Evolutionary conservation across 2,888 invertebrate genomes (phyloP), one percentile per base, ranked within the genome.

Genomic region (Dryococelus australis): DNA sequence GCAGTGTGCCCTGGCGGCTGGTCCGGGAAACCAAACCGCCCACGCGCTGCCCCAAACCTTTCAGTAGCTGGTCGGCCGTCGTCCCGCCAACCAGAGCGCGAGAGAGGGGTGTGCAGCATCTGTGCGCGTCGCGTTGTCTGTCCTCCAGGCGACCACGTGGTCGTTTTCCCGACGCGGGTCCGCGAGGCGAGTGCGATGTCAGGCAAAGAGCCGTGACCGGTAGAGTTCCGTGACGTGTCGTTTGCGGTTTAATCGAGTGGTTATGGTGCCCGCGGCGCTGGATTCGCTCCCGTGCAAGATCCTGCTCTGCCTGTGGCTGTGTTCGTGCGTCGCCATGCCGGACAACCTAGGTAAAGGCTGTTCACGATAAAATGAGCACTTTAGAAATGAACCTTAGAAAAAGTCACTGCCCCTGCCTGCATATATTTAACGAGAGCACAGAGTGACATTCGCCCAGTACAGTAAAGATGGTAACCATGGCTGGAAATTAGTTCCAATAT

Each of bases 281-380:
- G 65, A 65, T 65, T 65, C 24, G 65, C 65, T 65, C 65, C 65
- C 65, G 65, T 65, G 65, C 65, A 65, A n/a, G 24, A n/a, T n/a
- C 65, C 65, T 65, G 65, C 65, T 65, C 24, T 24, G 65, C 65
- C 24, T n/a, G 65, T 65, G 65, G 65, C 65, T 65, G 65, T 65
- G 65, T 65, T 8, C 65, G n/a, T 65, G 65, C 65, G 24, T 65
- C 13, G 65, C 65, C 65, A n/a, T n/a, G 65, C 65, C 65, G 65
- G 65, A 65, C 65, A 65, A 65, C 65, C 65, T 65, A 65, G 65
- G 65, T 65, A 65, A 47, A n/a, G n/a, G n/a, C n/a, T n/a, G n/a
- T n/a, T n/a, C n/a, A n/a, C n/a, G n/a, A n/a, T n/a, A n/a, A n/a
- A n/a, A n/a, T n/a, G n/a, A n/a, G n/a, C n/a, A n/a, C n/a, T n/a